Evolutionary conservation across 2,797 vertebrate species (phyloP).

Genomic region (Helostoma temminkii): DNA sequence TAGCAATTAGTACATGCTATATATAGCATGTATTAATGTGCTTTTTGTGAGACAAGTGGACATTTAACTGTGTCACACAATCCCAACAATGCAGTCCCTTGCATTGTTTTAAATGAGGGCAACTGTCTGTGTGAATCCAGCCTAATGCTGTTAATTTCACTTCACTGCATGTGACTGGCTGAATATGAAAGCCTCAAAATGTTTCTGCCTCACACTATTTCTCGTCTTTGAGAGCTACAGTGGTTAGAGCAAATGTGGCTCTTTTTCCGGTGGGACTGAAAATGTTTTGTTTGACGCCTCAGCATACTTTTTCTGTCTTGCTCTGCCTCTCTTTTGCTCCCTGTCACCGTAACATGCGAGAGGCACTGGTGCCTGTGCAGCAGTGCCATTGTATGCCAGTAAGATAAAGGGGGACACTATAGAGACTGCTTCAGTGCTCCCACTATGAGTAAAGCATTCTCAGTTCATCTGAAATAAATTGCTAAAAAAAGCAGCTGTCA

Average conservation of each 20-base stretch:
- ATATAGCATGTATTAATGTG: too few species aligned
- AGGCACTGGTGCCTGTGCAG: conserved; percentile 14
- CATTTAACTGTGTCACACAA: not conserved
- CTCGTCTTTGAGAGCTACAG: conserved; percentile 24
- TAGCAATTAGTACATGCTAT: too few species aligned
- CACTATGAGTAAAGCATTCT: conserved; percentile 19
- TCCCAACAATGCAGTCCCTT: not conserved
- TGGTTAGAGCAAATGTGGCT: conserved; percentile 42
- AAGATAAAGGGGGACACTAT: conserved; percentile 45
- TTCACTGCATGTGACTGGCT: too few species aligned
- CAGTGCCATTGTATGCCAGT: conserved; percentile 25
- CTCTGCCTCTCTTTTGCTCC: conserved; percentile 22
- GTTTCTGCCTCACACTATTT: too few species aligned
- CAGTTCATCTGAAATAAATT: conserved; percentile 34
- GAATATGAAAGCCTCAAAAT: too few species aligned
- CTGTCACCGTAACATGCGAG: conserved; percentile 35
- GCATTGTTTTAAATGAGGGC: not conserved
- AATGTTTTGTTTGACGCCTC: conserved; percentile 59
- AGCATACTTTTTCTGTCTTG: conserved; percentile 25
- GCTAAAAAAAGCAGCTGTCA: conserved; percentile 29
- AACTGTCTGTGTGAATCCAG: too few species aligned
- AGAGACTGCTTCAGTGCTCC: conserved; percentile 10
- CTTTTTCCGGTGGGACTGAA: conserved; percentile 56
- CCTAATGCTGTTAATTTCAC: too few species aligned
- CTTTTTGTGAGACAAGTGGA: not conserved